phyloP scores from a whole-genome alignment of 2,888 invertebrate species.

The Euplexia lucipara region DNA sequence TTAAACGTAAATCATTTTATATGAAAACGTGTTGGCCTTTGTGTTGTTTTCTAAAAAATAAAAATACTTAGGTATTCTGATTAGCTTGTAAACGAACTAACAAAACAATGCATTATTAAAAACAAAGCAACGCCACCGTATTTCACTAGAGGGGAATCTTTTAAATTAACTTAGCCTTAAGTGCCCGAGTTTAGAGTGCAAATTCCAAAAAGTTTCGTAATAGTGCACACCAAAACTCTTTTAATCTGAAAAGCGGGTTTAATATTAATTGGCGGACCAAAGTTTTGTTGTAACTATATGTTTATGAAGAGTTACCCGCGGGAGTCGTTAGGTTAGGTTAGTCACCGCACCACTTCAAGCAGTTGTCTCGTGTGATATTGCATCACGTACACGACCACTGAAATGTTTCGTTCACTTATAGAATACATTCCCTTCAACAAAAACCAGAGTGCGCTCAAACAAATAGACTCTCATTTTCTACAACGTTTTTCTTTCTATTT shows the following conservation, averaged over 20 bases:
- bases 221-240: slow-evolving; percentile 46
- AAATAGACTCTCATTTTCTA: slow-evolving; percentile 23
- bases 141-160: slow-evolving; percentile 21
- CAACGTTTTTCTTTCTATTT: slow-evolving; percentile 22
- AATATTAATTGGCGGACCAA: slow-evolving; percentile 56
- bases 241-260: slow-evolving; percentile 46
- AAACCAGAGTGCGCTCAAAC: slow-evolving; percentile 9
- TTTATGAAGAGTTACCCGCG: slow-evolving; percentile 33
- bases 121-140: slow-evolving; percentile 18
- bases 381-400: slow-evolving; percentile 25
- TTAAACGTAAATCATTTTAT: no score
- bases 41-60: no score
- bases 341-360: slow-evolving; percentile 34
- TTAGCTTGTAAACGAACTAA: not conserved
- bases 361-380: slow-evolving; percentile 35
- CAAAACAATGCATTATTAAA: slow-evolving; percentile 15
- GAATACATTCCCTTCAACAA: not conserved
- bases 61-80: not conserved
- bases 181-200: slow-evolving; percentile 49
- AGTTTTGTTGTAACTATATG: slow-evolving; percentile 52
- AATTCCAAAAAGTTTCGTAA: slow-evolving; percentile 43
- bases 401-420: slow-evolving; percentile 26
- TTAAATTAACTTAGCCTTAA: slow-evolving; percentile 39
- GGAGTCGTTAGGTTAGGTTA: slow-evolving; percentile 47
- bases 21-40: no score